Percentiles rank a stretch among this genome's conserved stretches.
phyloP scores from a whole-genome alignment of 2,888 invertebrate genomes.

The Ophion costatus region DNA sequence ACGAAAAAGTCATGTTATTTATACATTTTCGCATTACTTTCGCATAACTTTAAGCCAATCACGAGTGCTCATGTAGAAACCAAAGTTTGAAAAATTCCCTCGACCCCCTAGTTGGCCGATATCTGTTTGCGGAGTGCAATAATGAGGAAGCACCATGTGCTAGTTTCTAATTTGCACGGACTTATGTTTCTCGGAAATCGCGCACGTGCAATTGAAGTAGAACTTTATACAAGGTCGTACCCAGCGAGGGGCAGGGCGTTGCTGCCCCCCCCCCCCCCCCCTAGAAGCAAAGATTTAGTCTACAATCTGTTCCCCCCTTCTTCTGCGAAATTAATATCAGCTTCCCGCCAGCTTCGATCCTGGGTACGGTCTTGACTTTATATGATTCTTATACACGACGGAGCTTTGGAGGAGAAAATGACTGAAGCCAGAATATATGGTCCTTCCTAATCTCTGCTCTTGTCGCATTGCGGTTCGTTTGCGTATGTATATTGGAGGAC shows the following conservation, averaged over 20 bases:
- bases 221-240: too few relatives aligned
- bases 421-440: neutral
- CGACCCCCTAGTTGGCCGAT: neutral
- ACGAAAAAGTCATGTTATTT: too few relatives aligned
- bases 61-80: neutral
- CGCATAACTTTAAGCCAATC: neutral
- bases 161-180: neutral
- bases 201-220: neutral
- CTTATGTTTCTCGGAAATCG: neutral
- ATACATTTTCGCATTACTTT: neutral
- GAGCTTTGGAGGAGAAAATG: neutral
- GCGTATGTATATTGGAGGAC: neutral
- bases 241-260: too few relatives aligned
- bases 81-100: neutral
- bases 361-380: too few relatives aligned
- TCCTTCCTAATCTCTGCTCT: neutral
- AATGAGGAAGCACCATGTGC: neutral
- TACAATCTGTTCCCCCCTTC: too few relatives aligned
- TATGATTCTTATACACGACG: neutral
- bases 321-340: too few relatives aligned
- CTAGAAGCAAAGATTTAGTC: too few relatives aligned
- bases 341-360: too few relatives aligned
- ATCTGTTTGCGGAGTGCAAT: neutral
- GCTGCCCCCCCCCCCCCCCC: too few relatives aligned
- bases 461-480: constrained; percentile 20